These are phyloP conservation scores for Ophion slaviceki DNA, from an alignment of 2,888 invertebrate species.

Conservation along the genomic window DNA sequence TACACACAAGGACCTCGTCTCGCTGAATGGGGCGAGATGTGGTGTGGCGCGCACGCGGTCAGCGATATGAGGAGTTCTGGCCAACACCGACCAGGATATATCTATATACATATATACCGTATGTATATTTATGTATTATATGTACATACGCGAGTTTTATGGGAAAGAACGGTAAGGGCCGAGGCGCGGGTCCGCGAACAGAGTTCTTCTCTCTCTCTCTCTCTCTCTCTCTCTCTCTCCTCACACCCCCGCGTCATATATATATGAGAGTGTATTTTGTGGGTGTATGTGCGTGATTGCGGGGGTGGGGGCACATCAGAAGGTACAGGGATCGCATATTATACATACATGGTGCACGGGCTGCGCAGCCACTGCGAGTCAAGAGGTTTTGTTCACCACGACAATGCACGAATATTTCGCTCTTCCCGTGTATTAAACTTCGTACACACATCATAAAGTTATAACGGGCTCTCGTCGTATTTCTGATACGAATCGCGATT, in stretches of 20 bases:
- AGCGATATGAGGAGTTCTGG: conserved; percentile 70
- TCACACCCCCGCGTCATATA: conserved; percentile 40
- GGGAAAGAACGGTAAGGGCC: conserved; percentile 75
- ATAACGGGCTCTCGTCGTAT: conserved; percentile 70
- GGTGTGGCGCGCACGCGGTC: conserved; percentile 54
- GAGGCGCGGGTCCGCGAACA: conserved; percentile 46
- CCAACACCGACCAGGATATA: conserved; percentile 30
- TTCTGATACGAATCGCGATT: conserved; percentile 69
- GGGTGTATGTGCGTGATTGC: neutral
- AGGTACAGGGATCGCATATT: conserved; percentile 39
- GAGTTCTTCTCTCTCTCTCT: conserved; percentile 47
- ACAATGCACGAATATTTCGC: conserved; percentile 75
- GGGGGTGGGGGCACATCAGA: conserved; percentile 6
- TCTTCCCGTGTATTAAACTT: conserved; percentile 68
- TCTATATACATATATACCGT: conserved; percentile 32
- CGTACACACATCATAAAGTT: conserved; percentile 70
- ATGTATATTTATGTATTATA: conserved; percentile 41
- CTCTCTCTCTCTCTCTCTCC: conserved; percentile 42
- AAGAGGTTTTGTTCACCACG: conserved; percentile 77
- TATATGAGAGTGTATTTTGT: conserved; percentile 12
- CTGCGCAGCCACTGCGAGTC: conserved; percentile 55
- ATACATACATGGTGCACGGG: conserved; percentile 49
- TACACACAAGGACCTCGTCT: conserved; percentile 49
- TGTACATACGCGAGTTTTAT: conserved; percentile 73
- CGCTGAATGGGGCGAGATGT: conserved; percentile 63